These are phyloP conservation scores for Dysmachus trigonus DNA, from an alignment of 2,888 invertebrate genomes.

Conservation along the genomic window DNA sequence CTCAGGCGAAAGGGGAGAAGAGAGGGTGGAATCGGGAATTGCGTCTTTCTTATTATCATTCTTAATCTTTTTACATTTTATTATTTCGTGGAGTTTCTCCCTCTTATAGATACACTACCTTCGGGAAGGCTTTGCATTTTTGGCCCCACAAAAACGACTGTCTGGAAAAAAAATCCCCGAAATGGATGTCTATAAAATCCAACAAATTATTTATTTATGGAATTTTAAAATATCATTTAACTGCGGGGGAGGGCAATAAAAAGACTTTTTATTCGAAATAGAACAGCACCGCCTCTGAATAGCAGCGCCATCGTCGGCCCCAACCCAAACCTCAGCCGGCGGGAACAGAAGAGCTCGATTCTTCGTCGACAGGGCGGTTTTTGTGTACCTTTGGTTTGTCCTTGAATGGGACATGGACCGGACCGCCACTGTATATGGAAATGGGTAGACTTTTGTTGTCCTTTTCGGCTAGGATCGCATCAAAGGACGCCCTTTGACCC, in stretches of 20 bases:
- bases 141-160: neutral
- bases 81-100: neutral
- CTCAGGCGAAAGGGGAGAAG: too few species aligned
- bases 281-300: conserved; percentile 14
- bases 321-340: neutral
- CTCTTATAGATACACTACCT: neutral
- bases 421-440: neutral
- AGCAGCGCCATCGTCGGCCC: neutral
- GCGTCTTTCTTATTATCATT: neutral
- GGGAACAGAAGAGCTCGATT: neutral
- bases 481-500: neutral
- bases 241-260: neutral
- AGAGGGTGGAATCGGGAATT: neutral
- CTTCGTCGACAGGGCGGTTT: neutral
- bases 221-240: conserved; percentile 41
- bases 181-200: conserved; percentile 13
- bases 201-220: conserved; percentile 41
- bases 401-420: conserved; percentile 8
- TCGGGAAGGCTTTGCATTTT: neutral
- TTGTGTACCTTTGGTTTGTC: neutral
- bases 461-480: neutral
- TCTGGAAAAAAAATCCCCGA: conserved; percentile 8
- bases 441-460: conserved; percentile 9
- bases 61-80: neutral
- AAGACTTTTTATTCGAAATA: conserved; percentile 9